Conservation (phyloP, 1,140 invertebrate species). For the Amphibalanus amphitrite region DNA sequence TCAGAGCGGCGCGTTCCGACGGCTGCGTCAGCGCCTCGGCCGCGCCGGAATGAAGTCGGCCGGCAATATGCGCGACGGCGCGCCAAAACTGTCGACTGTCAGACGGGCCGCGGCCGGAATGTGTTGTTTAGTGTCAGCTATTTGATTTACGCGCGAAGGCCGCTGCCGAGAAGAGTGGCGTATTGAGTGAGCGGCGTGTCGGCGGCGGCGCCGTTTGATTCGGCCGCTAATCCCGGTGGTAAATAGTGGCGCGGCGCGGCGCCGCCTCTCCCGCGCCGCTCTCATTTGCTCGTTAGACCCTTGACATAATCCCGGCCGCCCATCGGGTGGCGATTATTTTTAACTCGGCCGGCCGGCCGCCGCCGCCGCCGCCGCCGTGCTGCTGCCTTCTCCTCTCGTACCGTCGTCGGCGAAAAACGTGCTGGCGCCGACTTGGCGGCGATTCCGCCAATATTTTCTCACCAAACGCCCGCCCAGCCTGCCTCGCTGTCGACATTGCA, state of each 20-base stretch:
- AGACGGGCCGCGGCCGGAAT: slow-evolving; percentile 23
- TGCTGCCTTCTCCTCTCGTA: slow-evolving; percentile 1
- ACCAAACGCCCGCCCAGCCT: neutral
- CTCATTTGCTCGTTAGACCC: neutral
- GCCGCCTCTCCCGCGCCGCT: slow-evolving; percentile 2
- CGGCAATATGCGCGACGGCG: neutral
- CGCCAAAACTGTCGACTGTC: neutral
- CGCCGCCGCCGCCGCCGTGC: neutral
- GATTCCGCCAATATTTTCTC: neutral
- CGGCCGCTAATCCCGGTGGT: neutral
- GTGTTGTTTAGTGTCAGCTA: neutral
- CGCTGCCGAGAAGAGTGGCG: neutral
- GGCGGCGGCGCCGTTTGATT: slow-evolving; percentile 16
- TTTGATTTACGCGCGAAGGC: neutral
- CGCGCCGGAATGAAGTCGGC: neutral
- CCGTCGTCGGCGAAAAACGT: slow-evolving; percentile 9
- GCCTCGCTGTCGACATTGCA: neutral
- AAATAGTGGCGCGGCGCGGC: neutral
- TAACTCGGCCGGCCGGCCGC: neutral
- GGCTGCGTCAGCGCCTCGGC: neutral
- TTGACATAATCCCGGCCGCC: neutral
- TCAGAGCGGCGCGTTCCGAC: slow-evolving; percentile 25
- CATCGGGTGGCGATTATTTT: neutral
- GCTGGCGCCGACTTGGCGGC: neutral
- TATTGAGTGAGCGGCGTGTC: neutral